These are phyloP conservation scores for Bufo bufo DNA, from an alignment of 2,113 vertebrate genomes.

Conservation along the genomic window DNA sequence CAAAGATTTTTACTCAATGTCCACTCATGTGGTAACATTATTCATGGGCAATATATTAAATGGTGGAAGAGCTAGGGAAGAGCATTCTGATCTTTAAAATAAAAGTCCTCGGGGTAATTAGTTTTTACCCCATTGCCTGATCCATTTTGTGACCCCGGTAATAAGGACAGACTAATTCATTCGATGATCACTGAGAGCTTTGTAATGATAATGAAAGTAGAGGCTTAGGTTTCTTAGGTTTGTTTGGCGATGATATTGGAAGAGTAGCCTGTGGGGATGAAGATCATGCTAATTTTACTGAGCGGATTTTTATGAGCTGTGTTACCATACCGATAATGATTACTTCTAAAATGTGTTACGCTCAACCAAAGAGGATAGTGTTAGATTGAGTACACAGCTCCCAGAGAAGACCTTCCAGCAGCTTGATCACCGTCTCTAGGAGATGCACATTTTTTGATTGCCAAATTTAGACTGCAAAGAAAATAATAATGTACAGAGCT, in stretches of 20 bases:
- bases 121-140: background rate
- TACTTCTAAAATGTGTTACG: constrained; percentile 35
- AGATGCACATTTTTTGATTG: background rate
- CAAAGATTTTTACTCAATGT: background rate
- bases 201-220: constrained; percentile 11
- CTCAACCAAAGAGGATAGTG: background rate
- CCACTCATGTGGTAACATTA: background rate
- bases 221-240: constrained; percentile 19
- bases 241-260: constrained; percentile 17
- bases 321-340: constrained; percentile 38
- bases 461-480: constrained; percentile 6
- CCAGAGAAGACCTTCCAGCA: background rate
- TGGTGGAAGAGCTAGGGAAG: background rate
- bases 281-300: constrained; percentile 45
- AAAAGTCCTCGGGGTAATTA: background rate
- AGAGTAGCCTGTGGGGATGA: constrained; percentile 37
- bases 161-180: background rate
- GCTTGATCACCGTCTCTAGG: background rate
- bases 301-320: constrained; percentile 42
- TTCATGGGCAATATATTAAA: background rate
- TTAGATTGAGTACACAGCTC: constrained; percentile 15
- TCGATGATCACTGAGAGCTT: constrained; percentile 15
- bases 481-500: background rate
- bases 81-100: background rate
- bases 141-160: background rate